These are phyloP conservation scores for Sander lucioperca DNA, from an alignment of 2,113 vertebrate genomes.

Conservation along the genomic window DNA sequence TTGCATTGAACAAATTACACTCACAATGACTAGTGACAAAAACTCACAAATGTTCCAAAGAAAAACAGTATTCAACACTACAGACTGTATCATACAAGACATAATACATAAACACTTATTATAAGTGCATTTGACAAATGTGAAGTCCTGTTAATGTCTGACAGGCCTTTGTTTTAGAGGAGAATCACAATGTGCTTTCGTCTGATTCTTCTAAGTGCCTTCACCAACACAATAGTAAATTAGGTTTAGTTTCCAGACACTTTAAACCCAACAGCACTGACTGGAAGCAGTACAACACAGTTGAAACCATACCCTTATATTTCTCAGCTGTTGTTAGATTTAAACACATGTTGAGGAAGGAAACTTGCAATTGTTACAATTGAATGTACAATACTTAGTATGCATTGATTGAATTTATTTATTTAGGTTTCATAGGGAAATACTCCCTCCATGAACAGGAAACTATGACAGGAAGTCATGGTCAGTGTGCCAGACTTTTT, in stretches of 20 bases:
- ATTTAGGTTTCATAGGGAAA: conserved; percentile 12
- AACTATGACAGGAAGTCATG: conserved; percentile 22
- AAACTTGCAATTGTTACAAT: background rate
- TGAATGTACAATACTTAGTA: conserved; percentile 36
- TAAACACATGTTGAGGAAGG: background rate
- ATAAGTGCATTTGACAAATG: conserved; percentile 28
- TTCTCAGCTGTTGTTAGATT: conserved; percentile 3
- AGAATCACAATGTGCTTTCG: background rate
- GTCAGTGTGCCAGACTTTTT: background rate
- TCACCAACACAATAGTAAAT: conserved; percentile 10
- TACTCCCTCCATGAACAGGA: background rate
- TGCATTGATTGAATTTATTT: conserved; percentile 32
- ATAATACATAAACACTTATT: background rate
- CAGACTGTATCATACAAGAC: background rate
- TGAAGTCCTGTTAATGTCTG: background rate
- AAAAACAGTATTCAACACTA: conserved; percentile 2
- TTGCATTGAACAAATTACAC: background rate
- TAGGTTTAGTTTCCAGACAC: background rate
- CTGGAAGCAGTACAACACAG: conserved; percentile 7
- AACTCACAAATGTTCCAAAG: conserved; percentile 8
- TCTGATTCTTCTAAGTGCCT: conserved; percentile 47
- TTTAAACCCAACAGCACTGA: background rate
- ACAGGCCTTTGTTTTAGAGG: conserved; percentile 1
- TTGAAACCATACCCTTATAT: background rate
- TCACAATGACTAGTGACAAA: no score